Evolutionary conservation across 2,113 vertebrate genomes (phyloP).

Genomic region (Bubo scandiacus): DNA sequence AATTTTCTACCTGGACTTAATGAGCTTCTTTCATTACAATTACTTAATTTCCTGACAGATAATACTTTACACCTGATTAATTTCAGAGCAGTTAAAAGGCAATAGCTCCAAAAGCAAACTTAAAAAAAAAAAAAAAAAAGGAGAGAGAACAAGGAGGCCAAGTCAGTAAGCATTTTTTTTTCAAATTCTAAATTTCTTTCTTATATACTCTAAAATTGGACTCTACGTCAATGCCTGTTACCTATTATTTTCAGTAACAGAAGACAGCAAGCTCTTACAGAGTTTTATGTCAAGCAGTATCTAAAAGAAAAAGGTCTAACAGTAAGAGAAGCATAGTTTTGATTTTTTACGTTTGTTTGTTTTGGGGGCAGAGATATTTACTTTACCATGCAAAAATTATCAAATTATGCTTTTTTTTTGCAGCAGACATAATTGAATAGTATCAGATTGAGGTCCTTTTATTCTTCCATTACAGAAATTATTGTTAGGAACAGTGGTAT

Average conservation of each 20-base stretch:
- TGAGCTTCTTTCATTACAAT: slow-evolving; percentile 2
- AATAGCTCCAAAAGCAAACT: slow-evolving; percentile 16
- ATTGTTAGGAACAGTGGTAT: neutral
- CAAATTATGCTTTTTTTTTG: neutral
- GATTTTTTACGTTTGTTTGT: neutral
- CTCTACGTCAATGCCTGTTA: neutral
- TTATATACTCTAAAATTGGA: neutral
- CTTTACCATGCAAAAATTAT: neutral
- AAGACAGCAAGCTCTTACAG: neutral
- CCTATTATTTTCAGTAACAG: neutral
- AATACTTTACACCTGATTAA: slow-evolving; percentile 37
- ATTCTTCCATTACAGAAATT: neutral
- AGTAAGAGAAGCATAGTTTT: neutral
- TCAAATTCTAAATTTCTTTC: neutral
- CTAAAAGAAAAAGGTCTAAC: neutral
- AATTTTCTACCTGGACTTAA: neutral
- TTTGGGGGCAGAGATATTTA: neutral
- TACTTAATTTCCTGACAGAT: slow-evolving; percentile 22
- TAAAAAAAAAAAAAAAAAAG: neutral
- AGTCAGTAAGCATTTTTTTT: neutral
- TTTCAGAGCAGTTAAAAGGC: slow-evolving; percentile 17
- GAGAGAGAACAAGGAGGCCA: neutral
- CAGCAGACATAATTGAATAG: neutral
- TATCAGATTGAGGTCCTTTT: neutral
- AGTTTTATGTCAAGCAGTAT: neutral